Evolutionary conservation across 92 coral and sea anemone species (phyloP).

Genomic region (Muricea muricata): DNA sequence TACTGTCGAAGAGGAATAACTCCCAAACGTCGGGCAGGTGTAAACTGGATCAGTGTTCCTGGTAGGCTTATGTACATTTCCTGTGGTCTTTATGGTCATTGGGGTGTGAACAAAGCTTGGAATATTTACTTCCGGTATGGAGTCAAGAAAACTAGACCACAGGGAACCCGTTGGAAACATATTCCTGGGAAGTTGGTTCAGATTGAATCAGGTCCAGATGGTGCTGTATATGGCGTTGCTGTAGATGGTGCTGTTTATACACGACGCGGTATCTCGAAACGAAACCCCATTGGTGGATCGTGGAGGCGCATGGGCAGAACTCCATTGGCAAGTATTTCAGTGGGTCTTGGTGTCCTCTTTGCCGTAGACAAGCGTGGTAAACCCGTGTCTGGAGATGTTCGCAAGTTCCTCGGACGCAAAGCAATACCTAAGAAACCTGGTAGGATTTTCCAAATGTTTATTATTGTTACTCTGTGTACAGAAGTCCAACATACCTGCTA

Average conservation of each 20-base stretch:
- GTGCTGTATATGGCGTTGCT: background rate
- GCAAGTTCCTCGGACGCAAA: background rate
- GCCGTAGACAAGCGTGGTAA: background rate
- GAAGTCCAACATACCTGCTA: too few relatives aligned
- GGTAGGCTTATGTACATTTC: background rate
- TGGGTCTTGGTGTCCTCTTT: background rate
- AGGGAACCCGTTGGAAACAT: background rate
- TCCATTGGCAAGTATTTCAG: background rate
- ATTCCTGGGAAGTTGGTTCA: background rate
- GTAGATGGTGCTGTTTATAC: background rate
- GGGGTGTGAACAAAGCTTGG: background rate
- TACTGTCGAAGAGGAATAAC: constrained; percentile 2
- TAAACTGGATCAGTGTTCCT: background rate
- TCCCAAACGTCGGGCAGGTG: background rate
- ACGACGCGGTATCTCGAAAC: background rate
- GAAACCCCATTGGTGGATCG: background rate
- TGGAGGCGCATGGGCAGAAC: background rate
- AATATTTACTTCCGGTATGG: constrained; percentile 8
- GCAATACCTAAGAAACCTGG: background rate
- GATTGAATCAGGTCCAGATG: background rate
- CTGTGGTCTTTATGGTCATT: constrained; percentile 46
- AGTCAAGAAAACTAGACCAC: background rate
- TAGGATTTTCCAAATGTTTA: background rate
- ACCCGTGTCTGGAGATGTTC: background rate
- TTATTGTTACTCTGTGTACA: too few relatives aligned